These are phyloP conservation scores for Lepidostoma basale DNA, from an alignment of 1,140 invertebrate species.

Conservation along the genomic window DNA sequence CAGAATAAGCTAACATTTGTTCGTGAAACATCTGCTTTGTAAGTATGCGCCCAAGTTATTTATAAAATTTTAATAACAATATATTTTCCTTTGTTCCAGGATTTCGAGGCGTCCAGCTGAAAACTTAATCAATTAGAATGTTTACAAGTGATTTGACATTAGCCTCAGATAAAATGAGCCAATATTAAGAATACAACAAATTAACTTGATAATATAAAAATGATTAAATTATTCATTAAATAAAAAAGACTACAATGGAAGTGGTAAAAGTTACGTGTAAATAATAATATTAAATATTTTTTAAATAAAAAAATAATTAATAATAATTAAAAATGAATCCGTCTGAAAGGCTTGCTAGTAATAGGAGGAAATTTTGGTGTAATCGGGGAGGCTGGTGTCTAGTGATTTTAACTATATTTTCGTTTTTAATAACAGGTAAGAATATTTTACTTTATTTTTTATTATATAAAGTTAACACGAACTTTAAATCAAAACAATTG, in stretches of 20 bases:
- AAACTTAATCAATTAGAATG: not conserved
- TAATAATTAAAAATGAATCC: conserved; percentile 6
- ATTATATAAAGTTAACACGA: too few species aligned
- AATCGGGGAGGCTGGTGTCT: conserved; percentile 43
- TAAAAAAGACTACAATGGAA: too few species aligned
- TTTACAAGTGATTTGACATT: not conserved
- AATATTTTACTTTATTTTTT: not conserved
- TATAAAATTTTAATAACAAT: not conserved
- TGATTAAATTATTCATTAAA: not conserved
- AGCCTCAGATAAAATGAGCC: not conserved
- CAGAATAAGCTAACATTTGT: too few species aligned
- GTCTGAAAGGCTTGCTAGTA: conserved; percentile 16
- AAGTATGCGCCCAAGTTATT: too few species aligned
- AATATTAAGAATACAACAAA: not conserved
- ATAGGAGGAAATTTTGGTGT: conserved; percentile 39
- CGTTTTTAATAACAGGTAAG: conserved; percentile 39
- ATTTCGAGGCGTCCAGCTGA: too few species aligned
- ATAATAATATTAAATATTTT: not conserved
- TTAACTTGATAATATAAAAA: not conserved
- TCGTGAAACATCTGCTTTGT: too few species aligned
- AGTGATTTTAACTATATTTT: conserved; percentile 26
- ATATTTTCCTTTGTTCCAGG: not conserved
- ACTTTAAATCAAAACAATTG: too few species aligned
- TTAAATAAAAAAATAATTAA: not conserved
- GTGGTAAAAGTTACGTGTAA: too few species aligned